Base-by-base conservation (phyloP, 2,888 invertebrate genomes). In the Sinhomidia bicolor region DNA sequence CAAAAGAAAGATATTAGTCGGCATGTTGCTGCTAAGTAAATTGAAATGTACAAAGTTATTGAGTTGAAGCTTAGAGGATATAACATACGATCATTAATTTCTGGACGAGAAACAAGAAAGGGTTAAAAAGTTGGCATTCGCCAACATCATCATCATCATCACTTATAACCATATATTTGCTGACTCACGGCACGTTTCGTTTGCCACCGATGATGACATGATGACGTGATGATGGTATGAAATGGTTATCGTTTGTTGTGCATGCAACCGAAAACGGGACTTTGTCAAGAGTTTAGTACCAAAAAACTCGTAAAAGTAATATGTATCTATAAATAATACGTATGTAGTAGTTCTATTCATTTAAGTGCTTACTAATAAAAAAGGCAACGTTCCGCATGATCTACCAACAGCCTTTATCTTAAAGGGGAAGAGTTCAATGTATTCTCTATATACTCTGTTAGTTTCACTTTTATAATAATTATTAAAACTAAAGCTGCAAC, bases 151-250 rank as follows among this genome's bases (percentile, higher is more conserved):
- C 57, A 23, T 23, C 3, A 23, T 57, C 57, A 60, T 14, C 10
- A 60, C 60, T 60, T 12, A 2, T 12, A 60, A 26, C 44, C 1
- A 54, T 57, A 36, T 79, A 57, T 79, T 47, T 41, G 80, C 80
- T 80, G 80, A 80, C 62, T 80, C 80, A 80, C 26, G 60, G 20
- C 26, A 29, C 26, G 62, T 60, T 62, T 62, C 14, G 80, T 44
- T 60, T 60, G 26, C 60, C 60, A 23, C 60, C 41, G 79, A 62
- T 80, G 80, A 62, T 23, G 62, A 44, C 41, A 62, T 62, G 62
- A 80, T 44, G 62, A 60, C 41, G 60, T 10, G 26, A 57, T 57
- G 74, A 54, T 51, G 20, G 51, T 54, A n/a, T 54, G 54, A 54
- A 54, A 54, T 7, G 17, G 54, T 76, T 51, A 36, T 79, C 47